Evolutionary conservation across 2,797 vertebrate genomes (phyloP).

Genomic region (Corythornis leucogaster): DNA sequence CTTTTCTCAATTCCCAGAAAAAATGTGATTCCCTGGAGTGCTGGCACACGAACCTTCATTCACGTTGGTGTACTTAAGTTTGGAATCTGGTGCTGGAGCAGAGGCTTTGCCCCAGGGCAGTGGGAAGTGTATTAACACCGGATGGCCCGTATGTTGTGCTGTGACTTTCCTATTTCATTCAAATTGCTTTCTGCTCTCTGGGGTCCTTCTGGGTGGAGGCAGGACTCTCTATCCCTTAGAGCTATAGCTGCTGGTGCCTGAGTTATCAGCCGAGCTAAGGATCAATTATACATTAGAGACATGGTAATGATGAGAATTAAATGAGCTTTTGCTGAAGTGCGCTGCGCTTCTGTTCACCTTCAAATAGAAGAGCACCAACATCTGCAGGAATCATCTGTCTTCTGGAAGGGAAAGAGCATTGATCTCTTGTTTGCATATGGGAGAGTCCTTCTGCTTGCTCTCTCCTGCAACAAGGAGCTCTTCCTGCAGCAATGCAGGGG

Average conservation of each 20-base stretch:
- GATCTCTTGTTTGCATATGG: neutral
- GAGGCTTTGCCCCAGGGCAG: neutral
- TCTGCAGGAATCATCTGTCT: constrained; percentile 71
- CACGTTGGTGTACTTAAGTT: accelerated
- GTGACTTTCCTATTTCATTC: neutral
- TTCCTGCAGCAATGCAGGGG: accelerated
- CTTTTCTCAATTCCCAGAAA: neutral
- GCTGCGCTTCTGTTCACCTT: constrained; percentile 50
- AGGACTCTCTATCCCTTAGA: neutral
- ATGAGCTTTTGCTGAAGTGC: constrained; percentile 64
- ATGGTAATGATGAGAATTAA: constrained; percentile 73
- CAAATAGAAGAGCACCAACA: constrained; percentile 66
- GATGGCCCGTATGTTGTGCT: neutral
- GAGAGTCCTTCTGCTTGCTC: neutral
- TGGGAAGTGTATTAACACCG: neutral
- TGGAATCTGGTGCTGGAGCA: neutral
- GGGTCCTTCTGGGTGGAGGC: neutral
- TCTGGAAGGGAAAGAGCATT: constrained; percentile 34
- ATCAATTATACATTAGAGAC: constrained; percentile 74
- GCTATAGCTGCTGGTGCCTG: neutral
- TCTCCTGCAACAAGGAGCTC: neutral
- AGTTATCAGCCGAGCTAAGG: constrained; percentile 28
- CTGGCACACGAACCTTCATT: accelerated
- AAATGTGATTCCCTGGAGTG: neutral
- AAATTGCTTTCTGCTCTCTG: neutral